Conservation (phyloP, 64 coral and sea anemone species). For the Montipora efflorescens region DNA sequence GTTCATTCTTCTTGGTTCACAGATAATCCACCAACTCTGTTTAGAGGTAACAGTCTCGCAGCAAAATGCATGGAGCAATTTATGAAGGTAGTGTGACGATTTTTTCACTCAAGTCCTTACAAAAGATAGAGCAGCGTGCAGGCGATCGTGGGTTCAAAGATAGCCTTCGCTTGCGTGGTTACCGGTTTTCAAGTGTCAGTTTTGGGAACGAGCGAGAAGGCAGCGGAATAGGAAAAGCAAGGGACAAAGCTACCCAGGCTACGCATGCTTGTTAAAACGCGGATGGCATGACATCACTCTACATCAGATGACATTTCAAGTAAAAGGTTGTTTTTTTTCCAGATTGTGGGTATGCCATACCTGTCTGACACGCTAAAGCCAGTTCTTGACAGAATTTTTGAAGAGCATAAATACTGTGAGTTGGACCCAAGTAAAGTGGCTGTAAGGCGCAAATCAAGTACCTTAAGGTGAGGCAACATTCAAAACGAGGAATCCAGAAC, state of each 20-base stretch:
- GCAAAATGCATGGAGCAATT: slow-evolving; percentile 96
- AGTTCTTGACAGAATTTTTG: slow-evolving; percentile 92
- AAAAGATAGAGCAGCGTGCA: no score
- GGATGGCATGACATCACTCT: no score
- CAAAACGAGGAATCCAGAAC: not conserved
- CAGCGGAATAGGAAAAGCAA: no score
- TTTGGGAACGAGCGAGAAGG: no score
- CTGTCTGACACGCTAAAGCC: slow-evolving; percentile 84
- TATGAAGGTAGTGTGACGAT: slow-evolving; percentile 70
- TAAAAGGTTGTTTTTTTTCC: not conserved
- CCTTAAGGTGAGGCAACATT: slow-evolving; percentile 53
- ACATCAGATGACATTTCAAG: not conserved
- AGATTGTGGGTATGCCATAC: slow-evolving; percentile 98
- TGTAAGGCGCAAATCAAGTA: slow-evolving; percentile 25
- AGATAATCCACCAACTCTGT: slow-evolving; percentile 87
- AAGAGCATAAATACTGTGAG: slow-evolving; percentile 91
- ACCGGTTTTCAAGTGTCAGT: no score
- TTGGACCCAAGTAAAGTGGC: slow-evolving; percentile 81
- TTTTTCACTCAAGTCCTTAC: no score
- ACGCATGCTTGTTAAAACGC: no score
- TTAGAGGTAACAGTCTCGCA: slow-evolving; percentile 93
- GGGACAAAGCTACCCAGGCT: no score
- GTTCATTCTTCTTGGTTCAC: not conserved
- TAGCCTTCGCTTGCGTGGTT: no score
- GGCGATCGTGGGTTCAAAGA: no score